These are phyloP conservation scores for Stenoptilia bipunctidactyla DNA, from an alignment of 2,888 invertebrate species.

Conservation along the genomic window DNA sequence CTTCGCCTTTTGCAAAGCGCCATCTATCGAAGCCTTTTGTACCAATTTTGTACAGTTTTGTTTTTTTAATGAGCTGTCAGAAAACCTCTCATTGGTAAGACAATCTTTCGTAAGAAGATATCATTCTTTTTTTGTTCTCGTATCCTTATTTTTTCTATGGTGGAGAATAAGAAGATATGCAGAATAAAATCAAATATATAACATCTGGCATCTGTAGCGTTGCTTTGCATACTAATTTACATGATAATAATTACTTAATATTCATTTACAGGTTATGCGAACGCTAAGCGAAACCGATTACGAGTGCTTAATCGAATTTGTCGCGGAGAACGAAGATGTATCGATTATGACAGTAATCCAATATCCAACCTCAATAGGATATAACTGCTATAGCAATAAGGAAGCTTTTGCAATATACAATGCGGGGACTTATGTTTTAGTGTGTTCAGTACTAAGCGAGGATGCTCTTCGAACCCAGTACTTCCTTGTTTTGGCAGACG, in stretches of 20 bases:
- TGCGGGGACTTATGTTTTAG: constrained; percentile 26
- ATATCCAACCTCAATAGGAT: constrained; percentile 32
- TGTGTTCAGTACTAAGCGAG: constrained; percentile 31
- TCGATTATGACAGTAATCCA: constrained; percentile 32
- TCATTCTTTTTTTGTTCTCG: too few species aligned
- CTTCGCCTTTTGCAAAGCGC: too few species aligned
- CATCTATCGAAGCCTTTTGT: too few species aligned
- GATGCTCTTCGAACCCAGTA: constrained; percentile 25
- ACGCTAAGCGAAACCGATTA: constrained; percentile 40
- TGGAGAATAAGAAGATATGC: too few species aligned
- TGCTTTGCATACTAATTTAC: not conserved
- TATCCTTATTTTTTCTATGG: too few species aligned
- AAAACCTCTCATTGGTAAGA: too few species aligned
- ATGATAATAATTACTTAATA: not conserved
- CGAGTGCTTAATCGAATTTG: constrained; percentile 41
- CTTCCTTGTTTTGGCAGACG: constrained; percentile 28
- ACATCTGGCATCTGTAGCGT: too few species aligned
- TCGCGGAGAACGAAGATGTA: constrained; percentile 20
- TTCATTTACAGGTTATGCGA: constrained; percentile 36
- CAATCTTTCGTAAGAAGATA: too few species aligned
- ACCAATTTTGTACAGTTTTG: too few species aligned
- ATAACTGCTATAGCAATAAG: constrained; percentile 33
- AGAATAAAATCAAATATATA: too few species aligned
- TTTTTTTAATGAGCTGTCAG: too few species aligned
- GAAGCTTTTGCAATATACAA: constrained; percentile 38